Evolutionary conservation across 2,797 vertebrate genomes (phyloP), one percentile per base, ranked within the genome.

Genomic region (Amazonetta brasiliensis): DNA sequence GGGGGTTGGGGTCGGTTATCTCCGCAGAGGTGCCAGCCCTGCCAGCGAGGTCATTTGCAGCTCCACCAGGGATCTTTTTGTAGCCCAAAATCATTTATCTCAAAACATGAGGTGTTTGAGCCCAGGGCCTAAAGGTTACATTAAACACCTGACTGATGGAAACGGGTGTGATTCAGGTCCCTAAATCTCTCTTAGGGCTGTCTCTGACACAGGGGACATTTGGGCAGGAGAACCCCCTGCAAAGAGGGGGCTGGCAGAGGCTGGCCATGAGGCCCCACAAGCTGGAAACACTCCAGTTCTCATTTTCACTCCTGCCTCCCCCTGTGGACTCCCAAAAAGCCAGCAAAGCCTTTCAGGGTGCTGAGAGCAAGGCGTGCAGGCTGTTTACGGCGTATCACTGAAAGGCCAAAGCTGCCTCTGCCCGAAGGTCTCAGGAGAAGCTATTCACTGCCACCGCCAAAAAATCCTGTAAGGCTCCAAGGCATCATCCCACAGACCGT

Each of bases 341-440:
- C 92, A 73, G 44, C 31, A 71, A 14, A 67, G 4, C 50, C 35
- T n/a, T 28, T 72, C 25, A n/a, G 81, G 91, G 30, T 77, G 64
- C 78, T 10, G 79, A 37, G 58, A 90, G 71, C 68, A 37, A 41
- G 7, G 0, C 6, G 22, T 37, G 60, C 39, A 30, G 56, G 21
- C 37, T 33, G 68, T 23, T 72, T 6, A 7, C 2, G 20, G 33
- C 8, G 15, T 25, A 0, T 7, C 67, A 68, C 6, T 3, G 1
- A n/a, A 54, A 67, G 69, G 44, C 59, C 66, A 73, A 58, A 55
- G 86, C 86, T 82, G 71, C 74, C 30, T 39, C 63, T 52, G 74
- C 11, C 15, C 59, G 59, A 69, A 50, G 50, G 0, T 12, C 30
- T 41, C 93, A 74, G 86, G 77, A 80, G 59, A 64, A 73, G 74